Percentiles rank a stretch among this genome's conserved stretches.
phyloP scores from a whole-genome alignment of 2,113 vertebrate species.

The Verasper variegatus region DNA sequence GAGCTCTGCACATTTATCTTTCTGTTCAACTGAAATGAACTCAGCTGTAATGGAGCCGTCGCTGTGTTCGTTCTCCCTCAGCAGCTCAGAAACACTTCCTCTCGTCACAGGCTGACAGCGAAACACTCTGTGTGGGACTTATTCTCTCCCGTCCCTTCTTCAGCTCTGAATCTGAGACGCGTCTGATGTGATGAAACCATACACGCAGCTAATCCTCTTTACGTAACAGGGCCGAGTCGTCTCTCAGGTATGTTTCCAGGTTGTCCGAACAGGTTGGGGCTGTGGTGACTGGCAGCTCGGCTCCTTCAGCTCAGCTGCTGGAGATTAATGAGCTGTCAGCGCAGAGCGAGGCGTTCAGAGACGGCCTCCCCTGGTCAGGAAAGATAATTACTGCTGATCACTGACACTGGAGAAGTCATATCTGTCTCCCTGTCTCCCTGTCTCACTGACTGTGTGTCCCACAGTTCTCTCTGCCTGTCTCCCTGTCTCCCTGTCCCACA shows the following conservation, averaged over 20 bases:
- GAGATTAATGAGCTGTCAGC: slow-evolving; percentile 78
- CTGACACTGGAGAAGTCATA: background rate
- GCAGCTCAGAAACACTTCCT: background rate
- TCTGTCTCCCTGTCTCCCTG: no score
- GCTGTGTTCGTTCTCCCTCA: slow-evolving; percentile 8
- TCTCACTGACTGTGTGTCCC: no score
- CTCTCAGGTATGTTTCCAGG: slow-evolving; percentile 59
- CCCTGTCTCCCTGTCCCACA: no score
- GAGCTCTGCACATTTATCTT: background rate
- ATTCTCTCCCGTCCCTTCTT: background rate
- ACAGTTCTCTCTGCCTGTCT: no score
- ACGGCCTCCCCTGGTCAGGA: slow-evolving; percentile 54
- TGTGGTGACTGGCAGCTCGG: slow-evolving; percentile 32
- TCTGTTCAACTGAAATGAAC: background rate
- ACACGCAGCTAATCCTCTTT: background rate
- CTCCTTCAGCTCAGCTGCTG: slow-evolving; percentile 35
- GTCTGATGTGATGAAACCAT: background rate
- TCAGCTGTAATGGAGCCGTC: background rate
- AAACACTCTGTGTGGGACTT: background rate
- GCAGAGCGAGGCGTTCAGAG: slow-evolving; percentile 48
- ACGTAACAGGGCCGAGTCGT: slow-evolving; percentile 24
- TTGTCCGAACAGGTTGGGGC: slow-evolving; percentile 65
- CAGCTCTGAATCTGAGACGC: background rate
- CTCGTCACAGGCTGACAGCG: background rate
- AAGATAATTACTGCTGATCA: slow-evolving; percentile 73